A percentile compares a stretch with the other conserved stretches of the same genome.
Conservation (phyloP, 1,140 invertebrate species). For the Leptonema lineaticorne region DNA sequence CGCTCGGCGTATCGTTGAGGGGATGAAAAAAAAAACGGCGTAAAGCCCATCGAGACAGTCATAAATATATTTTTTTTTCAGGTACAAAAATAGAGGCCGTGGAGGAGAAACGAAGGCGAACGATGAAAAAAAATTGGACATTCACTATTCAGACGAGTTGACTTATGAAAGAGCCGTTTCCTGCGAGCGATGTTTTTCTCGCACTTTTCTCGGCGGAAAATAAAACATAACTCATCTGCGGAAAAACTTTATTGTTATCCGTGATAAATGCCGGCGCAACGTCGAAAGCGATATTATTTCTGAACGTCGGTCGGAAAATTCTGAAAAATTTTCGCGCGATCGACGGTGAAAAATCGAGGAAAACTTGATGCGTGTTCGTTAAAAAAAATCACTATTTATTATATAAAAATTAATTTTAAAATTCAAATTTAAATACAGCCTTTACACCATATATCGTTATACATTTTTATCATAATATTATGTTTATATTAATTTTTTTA, state of each 20-base stretch:
- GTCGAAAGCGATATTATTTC: conserved; percentile 5
- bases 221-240: neutral
- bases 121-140: no score
- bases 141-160: conserved; percentile 5
- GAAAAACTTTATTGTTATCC: conserved; percentile 15
- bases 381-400: no score
- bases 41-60: neutral
- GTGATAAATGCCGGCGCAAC: conserved; percentile 1
- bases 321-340: neutral
- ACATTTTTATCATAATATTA: no score
- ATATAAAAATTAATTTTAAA: no score
- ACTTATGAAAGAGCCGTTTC: neutral
- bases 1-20: no score
- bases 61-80: conserved; percentile 10
- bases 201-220: neutral
- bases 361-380: no score
- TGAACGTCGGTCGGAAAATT: neutral
- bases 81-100: neutral
- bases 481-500: no score
- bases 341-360: neutral
- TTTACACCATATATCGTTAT: no score
- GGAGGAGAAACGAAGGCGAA: no score
- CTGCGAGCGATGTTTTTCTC: no score
- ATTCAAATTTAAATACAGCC: no score
- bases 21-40: no score